These are phyloP conservation scores for Zelostemma sp. DNA, from an alignment of 1,140 invertebrate genomes.

Conservation along the genomic window DNA sequence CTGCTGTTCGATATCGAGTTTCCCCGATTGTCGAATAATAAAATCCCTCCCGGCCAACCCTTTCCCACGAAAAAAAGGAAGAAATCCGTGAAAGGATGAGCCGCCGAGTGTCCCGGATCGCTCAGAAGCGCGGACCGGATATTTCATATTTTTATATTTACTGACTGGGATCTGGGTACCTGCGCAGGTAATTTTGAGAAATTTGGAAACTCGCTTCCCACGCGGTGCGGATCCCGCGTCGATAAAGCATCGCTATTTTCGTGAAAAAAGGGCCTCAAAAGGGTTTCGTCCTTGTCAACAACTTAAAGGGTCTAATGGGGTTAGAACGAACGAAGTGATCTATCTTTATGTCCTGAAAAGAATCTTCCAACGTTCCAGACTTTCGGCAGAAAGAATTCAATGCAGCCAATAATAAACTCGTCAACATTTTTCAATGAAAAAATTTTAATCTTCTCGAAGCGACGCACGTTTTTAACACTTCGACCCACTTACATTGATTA, in stretches of 20 bases:
- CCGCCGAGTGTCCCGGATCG: constrained; percentile 1
- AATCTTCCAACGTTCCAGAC: no score
- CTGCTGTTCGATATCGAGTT: constrained; percentile 28
- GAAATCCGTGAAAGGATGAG: background rate
- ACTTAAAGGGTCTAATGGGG: constrained; percentile 5
- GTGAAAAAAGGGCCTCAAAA: constrained; percentile 10
- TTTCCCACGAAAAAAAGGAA: constrained; percentile 34
- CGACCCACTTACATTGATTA: no score
- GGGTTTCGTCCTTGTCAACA: constrained; percentile 26
- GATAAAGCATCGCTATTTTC: constrained; percentile 12
- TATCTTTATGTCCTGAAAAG: no score
- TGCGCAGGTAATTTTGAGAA: constrained; percentile 11
- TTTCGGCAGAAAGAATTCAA: no score
- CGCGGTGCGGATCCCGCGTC: constrained; percentile 6
- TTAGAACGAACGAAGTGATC: background rate
- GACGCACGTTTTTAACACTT: no score
- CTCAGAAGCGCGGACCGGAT: background rate
- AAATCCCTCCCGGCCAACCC: constrained; percentile 35
- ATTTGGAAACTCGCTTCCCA: constrained; percentile 42
- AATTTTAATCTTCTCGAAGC: no score
- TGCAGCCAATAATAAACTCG: no score
- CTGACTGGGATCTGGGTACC: background rate
- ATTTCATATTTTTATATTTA: constrained; percentile 13
- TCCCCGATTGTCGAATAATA: constrained; percentile 30
- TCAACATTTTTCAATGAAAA: no score